phyloP scores from a whole-genome alignment of 2,888 invertebrate genomes.

The Gymnocheta viridis region DNA sequence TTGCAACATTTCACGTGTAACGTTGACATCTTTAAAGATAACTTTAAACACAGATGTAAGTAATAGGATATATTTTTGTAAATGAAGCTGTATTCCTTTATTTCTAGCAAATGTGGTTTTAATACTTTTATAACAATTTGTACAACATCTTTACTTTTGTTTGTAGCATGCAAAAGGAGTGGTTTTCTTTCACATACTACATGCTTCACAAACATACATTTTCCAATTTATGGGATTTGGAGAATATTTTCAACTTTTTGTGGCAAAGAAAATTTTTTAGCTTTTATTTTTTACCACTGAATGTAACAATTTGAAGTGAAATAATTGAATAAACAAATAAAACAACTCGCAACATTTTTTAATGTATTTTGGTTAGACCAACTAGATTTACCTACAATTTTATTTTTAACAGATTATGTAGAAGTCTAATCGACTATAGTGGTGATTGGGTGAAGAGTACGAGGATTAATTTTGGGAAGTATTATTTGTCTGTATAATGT shows the following conservation, averaged over 20 bases:
- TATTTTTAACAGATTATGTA: neutral
- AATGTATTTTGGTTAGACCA: neutral
- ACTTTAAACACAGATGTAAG: neutral
- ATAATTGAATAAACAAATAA: conserved; percentile 7
- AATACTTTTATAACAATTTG: conserved; percentile 5
- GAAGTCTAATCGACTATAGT: neutral
- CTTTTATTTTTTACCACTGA: conserved; percentile 3
- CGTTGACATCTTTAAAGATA: neutral
- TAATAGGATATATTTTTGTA: neutral
- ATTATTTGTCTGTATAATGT: neutral
- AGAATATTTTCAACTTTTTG: neutral
- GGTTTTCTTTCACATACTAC: neutral
- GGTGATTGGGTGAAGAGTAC: neutral
- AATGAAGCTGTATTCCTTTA: neutral
- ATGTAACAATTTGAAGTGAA: conserved; percentile 5
- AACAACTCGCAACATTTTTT: neutral
- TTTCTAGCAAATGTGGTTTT: neutral
- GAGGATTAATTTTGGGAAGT: neutral
- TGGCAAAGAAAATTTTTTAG: neutral
- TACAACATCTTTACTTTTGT: neutral
- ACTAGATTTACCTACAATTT: neutral
- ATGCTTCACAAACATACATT: neutral
- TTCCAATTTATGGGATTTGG: neutral
- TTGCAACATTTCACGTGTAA: neutral
- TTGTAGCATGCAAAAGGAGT: conserved; percentile 8